These are phyloP conservation scores for Puffinus mauretanicus DNA, from an alignment of 2,113 vertebrate species.

Conservation along the genomic window DNA sequence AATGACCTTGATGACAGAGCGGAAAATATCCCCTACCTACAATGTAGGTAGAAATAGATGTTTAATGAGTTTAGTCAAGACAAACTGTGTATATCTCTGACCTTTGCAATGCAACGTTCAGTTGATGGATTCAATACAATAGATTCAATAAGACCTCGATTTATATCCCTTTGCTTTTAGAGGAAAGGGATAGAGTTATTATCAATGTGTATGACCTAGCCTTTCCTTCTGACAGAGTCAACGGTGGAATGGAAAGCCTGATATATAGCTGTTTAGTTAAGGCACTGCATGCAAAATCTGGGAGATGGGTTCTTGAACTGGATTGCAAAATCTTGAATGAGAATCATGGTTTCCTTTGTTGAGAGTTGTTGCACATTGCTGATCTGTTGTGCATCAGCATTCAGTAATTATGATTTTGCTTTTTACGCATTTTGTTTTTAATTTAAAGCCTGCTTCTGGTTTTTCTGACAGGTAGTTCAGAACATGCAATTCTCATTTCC, in stretches of 20 bases:
- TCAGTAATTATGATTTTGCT: background rate
- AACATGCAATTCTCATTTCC: background rate
- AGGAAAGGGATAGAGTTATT: background rate
- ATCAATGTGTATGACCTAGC: background rate
- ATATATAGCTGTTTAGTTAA: background rate
- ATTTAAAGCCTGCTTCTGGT: background rate
- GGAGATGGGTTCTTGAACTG: background rate
- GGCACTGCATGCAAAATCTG: background rate
- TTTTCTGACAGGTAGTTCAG: background rate
- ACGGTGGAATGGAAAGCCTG: background rate
- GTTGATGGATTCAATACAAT: background rate
- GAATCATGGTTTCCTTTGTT: background rate
- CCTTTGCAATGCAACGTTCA: background rate
- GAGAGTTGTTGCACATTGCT: fast-evolving
- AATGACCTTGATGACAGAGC: background rate
- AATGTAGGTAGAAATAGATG: background rate
- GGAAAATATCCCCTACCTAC: background rate
- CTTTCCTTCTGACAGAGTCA: background rate
- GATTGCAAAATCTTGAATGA: background rate
- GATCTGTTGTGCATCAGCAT: background rate
- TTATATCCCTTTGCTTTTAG: background rate
- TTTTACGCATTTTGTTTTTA: background rate
- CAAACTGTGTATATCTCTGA: background rate
- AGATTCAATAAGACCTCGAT: background rate
- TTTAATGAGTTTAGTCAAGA: background rate